Percentiles rank a stretch among this genome's conserved stretches.
Evolutionary conservation across 2,113 vertebrate genomes (phyloP).

Genomic region (Scomber scombrus): DNA sequence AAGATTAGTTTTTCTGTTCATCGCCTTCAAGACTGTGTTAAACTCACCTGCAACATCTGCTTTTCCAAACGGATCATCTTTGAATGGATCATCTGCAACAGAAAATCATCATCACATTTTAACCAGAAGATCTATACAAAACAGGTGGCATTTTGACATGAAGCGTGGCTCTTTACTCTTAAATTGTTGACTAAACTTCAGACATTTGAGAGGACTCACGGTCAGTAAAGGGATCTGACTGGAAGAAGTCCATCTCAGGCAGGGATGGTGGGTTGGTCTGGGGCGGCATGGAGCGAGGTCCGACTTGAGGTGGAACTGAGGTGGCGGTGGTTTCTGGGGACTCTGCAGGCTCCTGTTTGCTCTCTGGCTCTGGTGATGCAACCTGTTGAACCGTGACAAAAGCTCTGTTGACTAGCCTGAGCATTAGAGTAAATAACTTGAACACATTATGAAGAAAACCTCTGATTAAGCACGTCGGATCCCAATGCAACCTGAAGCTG

Average conservation of each 20-base stretch:
- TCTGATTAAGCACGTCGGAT: background rate
- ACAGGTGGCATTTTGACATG: background rate
- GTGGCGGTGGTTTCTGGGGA: slow-evolving; percentile 67
- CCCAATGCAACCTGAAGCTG: background rate
- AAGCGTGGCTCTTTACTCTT: background rate
- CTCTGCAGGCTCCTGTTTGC: slow-evolving; percentile 80
- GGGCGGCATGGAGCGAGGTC: slow-evolving; percentile 79
- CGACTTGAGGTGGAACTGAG: slow-evolving; percentile 70
- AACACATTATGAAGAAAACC: background rate
- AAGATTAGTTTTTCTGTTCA: background rate
- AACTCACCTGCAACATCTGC: slow-evolving; percentile 85
- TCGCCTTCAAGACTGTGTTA: background rate
- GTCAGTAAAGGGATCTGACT: slow-evolving; percentile 94
- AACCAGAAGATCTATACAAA: background rate
- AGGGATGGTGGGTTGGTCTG: slow-evolving; percentile 82
- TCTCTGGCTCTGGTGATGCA: slow-evolving; percentile 88
- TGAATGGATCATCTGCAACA: slow-evolving; percentile 93
- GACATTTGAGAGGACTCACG: slow-evolving; percentile 85
- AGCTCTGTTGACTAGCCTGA: background rate
- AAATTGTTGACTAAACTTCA: background rate
- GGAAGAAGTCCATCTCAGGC: slow-evolving; percentile 92
- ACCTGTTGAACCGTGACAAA: slow-evolving; percentile 76
- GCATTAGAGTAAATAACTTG: background rate
- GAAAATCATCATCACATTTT: slow-evolving; percentile 22
- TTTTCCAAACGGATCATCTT: slow-evolving; percentile 97